A percentile compares a stretch with the other conserved stretches of the same genome.
phyloP scores from a whole-genome alignment of 1,140 invertebrate species.

The Helicorthomorpha holstii region DNA sequence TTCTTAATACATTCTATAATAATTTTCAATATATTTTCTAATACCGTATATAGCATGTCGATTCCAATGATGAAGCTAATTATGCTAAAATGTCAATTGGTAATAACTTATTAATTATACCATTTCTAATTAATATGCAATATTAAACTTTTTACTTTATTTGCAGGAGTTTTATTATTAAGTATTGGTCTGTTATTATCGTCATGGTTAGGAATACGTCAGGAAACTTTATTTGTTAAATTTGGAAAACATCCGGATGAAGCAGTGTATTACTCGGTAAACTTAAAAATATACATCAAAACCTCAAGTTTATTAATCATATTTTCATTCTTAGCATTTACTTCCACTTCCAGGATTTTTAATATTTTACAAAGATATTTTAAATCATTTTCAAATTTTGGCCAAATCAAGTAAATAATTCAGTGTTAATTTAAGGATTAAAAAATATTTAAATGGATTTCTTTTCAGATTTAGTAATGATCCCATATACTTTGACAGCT shows the following conservation, averaged over 20 bases:
- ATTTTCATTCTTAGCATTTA: too few relatives aligned
- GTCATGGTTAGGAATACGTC: slow-evolving; percentile 90
- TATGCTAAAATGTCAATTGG: not conserved
- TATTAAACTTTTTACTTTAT: slow-evolving; percentile 3
- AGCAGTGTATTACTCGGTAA: slow-evolving; percentile 77
- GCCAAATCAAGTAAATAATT: slow-evolving; percentile 21
- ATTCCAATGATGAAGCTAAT: not conserved
- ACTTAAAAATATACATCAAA: slow-evolving; percentile 11
- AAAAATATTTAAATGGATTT: too few relatives aligned
- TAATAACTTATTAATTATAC: not conserved
- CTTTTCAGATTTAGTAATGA: too few relatives aligned
- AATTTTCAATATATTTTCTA: too few relatives aligned
- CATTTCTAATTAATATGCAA: too few relatives aligned
- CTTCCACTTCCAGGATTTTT: slow-evolving; percentile 72
- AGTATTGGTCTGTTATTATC: slow-evolving; percentile 81
- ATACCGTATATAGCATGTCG: not conserved
- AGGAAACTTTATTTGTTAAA: slow-evolving; percentile 69
- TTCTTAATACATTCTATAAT: too few relatives aligned
- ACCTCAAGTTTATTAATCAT: too few relatives aligned
- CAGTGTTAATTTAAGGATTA: slow-evolving; percentile 25
- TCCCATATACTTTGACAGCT: too few relatives aligned
- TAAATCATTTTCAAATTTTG: slow-evolving; percentile 38
- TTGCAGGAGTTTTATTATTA: slow-evolving; percentile 58
- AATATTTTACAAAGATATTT: slow-evolving; percentile 52
- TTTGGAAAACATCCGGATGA: slow-evolving; percentile 90